phyloP scores from a whole-genome alignment of 2,113 vertebrate species.

The Gasterosteus nipponicus region DNA sequence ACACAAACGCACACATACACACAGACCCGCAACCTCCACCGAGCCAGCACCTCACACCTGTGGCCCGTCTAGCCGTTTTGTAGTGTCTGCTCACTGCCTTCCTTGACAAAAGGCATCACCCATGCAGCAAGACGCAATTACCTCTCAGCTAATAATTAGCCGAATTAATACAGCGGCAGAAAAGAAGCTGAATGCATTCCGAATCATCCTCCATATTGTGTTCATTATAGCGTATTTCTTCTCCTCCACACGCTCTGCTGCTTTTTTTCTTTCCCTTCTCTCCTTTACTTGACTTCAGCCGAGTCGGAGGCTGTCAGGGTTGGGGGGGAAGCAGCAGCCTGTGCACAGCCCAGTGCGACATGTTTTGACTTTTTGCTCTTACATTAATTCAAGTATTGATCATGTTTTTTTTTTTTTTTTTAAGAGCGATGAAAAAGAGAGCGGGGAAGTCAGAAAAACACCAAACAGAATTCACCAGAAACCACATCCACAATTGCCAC shows the following conservation, averaged over 20 bases:
- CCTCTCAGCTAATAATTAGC: slow-evolving; percentile 71
- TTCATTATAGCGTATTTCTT: slow-evolving; percentile 70
- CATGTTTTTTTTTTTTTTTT: slow-evolving; percentile 60
- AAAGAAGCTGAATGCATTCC: slow-evolving; percentile 61
- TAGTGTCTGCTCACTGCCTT: slow-evolving; percentile 27
- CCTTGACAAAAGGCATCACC: slow-evolving; percentile 42
- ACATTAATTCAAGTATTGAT: slow-evolving; percentile 79
- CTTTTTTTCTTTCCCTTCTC: slow-evolving; percentile 11
- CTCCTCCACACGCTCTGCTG: slow-evolving; percentile 40
- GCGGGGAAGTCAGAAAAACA: slow-evolving; percentile 43
- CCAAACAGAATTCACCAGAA: slow-evolving; percentile 50
- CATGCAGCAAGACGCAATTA: slow-evolving; percentile 61
- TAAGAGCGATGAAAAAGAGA: slow-evolving; percentile 47
- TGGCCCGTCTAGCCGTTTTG: slow-evolving; percentile 42
- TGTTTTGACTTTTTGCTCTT: slow-evolving; percentile 64
- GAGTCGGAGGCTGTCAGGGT: slow-evolving; percentile 33
- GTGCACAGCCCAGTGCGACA: slow-evolving; percentile 61
- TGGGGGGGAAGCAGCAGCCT: slow-evolving; percentile 15
- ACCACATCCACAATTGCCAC: slow-evolving; percentile 14
- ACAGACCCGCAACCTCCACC: slow-evolving; percentile 24
- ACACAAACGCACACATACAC: slow-evolving; percentile 21
- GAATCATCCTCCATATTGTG: slow-evolving; percentile 60
- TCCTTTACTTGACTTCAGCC: slow-evolving; percentile 49
- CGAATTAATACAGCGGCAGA: slow-evolving; percentile 66
- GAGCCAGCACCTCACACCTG: slow-evolving; percentile 60